Evolutionary conservation across 2,888 invertebrate genomes (phyloP).

Genomic region (Acanthosoma haemorrhoidale): DNA sequence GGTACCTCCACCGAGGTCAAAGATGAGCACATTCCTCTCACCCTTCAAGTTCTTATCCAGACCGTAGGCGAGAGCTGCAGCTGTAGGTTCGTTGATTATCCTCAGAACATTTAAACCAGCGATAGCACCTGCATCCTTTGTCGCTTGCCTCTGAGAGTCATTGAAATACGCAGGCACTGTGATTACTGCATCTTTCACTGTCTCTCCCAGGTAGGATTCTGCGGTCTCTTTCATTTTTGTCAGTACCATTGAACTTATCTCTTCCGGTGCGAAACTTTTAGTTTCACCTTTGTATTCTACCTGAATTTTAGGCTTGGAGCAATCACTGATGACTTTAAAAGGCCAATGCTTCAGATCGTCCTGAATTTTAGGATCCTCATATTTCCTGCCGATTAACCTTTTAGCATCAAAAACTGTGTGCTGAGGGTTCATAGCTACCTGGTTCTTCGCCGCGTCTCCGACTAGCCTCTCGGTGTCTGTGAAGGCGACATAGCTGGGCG

Average conservation of each 20-base stretch:
- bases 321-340: conserved; percentile 63
- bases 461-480: conserved; percentile 52
- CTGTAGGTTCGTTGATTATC: conserved; percentile 87
- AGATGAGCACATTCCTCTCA: conserved; percentile 76
- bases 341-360: conserved; percentile 79
- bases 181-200: conserved; percentile 65
- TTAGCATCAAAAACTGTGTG: conserved; percentile 77
- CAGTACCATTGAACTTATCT: conserved; percentile 63
- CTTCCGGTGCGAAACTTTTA: conserved; percentile 62
- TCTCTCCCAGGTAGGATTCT: conserved; percentile 54
- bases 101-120: conserved; percentile 81
- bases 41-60: conserved; percentile 49
- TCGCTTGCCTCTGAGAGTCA: conserved; percentile 60
- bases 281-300: conserved; percentile 59
- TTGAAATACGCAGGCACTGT: conserved; percentile 77
- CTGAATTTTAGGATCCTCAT: conserved; percentile 66
- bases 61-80: conserved; percentile 81
- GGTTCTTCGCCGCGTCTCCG: conserved; percentile 49
- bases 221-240: conserved; percentile 61
- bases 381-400: conserved; percentile 62
- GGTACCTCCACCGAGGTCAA: conserved; percentile 64
- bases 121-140: conserved; percentile 81
- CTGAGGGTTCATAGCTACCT: conserved; percentile 64
- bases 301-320: conserved; percentile 61
- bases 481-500: conserved; percentile 69